These are phyloP conservation scores for Neolamprologus sp. DNA, from an alignment of 2,113 vertebrate species.

Conservation along the genomic window DNA sequence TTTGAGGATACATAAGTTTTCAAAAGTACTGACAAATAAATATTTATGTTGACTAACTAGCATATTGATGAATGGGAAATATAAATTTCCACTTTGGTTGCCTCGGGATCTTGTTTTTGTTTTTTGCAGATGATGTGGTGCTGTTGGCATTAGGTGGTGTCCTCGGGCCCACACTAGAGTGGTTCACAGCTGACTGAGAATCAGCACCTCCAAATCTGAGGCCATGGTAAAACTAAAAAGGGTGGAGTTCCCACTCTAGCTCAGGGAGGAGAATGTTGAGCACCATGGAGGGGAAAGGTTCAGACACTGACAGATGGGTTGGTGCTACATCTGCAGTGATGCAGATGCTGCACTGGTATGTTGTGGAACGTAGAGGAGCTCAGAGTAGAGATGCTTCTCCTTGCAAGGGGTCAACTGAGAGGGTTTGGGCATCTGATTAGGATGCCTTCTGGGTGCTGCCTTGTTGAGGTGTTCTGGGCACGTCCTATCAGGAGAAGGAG, in stretches of 20 bases:
- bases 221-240: background rate
- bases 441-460: background rate
- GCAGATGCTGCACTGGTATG: background rate
- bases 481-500: background rate
- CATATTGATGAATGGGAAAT: background rate
- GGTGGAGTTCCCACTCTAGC: background rate
- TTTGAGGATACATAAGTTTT: background rate
- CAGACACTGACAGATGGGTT: background rate
- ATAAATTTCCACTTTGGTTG: background rate
- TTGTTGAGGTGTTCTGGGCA: background rate
- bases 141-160: background rate
- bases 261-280: background rate
- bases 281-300: background rate
- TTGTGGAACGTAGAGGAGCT: background rate
- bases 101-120: background rate
- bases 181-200: fast-evolving
- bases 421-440: background rate
- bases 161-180: background rate
- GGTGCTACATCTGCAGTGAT: background rate
- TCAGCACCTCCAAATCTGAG: background rate
- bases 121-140: background rate
- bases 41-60: background rate
- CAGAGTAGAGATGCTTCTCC: background rate
- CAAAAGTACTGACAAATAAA: background rate
- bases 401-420: background rate